phyloP scores from a whole-genome alignment of 2,797 vertebrate genomes.

The Acanthornis magna region DNA sequence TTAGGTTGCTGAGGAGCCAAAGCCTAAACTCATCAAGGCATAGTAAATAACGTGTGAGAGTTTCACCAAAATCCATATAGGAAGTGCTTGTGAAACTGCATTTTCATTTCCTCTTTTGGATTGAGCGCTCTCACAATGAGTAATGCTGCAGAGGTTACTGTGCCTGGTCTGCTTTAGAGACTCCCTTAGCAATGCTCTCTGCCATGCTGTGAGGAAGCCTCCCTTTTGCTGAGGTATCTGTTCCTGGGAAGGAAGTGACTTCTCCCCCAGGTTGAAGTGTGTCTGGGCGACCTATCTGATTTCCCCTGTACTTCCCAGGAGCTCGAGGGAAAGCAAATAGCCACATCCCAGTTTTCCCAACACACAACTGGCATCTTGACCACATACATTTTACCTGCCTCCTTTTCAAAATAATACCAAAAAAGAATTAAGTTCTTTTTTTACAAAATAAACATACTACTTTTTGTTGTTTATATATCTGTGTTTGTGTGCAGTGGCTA shows the following conservation, averaged over 20 bases:
- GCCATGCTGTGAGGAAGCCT: neutral
- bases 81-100: neutral
- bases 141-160: neutral
- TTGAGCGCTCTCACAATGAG: neutral
- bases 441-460: neutral
- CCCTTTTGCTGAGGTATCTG: neutral
- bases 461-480: neutral
- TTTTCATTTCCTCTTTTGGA: conserved; percentile 3
- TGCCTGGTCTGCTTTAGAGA: neutral
- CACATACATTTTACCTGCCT: neutral
- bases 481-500: neutral
- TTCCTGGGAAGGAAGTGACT: neutral
- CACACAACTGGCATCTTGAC: neutral
- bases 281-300: neutral
- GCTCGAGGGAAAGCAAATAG: neutral
- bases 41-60: neutral
- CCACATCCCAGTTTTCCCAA: neutral
- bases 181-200: neutral
- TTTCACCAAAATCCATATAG: neutral
- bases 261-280: neutral
- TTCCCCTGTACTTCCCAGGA: neutral
- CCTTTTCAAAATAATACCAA: neutral
- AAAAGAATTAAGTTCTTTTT: neutral
- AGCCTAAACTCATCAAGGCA: neutral
- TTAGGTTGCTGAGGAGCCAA: neutral